A percentile compares a stretch with the other conserved stretches of the same genome.
These are phyloP conservation scores for Aphis craccivora DNA, from an alignment of 1,140 invertebrate species.

Conservation along the genomic window DNA sequence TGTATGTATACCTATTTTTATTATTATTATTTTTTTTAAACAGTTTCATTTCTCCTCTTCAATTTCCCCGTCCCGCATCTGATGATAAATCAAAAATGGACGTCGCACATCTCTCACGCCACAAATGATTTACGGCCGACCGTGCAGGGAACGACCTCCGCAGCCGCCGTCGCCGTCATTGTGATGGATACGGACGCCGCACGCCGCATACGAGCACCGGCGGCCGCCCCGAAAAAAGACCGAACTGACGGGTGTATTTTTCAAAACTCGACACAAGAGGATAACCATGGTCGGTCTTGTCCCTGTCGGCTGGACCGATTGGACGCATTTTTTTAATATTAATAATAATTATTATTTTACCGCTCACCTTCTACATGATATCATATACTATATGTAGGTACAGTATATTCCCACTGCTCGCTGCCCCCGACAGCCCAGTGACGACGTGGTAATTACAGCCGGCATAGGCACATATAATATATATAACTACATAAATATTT, in stretches of 20 bases:
- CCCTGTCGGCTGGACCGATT: neutral
- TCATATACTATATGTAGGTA: neutral
- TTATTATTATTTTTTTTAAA: slow-evolving; percentile 10
- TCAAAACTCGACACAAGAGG: neutral
- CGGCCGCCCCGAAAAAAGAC: slow-evolving; percentile 30
- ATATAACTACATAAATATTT: neutral
- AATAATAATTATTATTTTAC: slow-evolving; percentile 16
- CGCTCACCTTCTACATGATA: neutral
- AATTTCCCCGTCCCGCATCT: slow-evolving; percentile 33
- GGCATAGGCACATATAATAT: neutral
- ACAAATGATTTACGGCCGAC: slow-evolving; percentile 45
- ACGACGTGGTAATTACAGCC: slow-evolving; percentile 22
- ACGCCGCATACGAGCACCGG: neutral
- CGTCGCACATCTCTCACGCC: slow-evolving; percentile 46
- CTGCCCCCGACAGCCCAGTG: neutral
- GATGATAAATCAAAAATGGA: slow-evolving; percentile 54
- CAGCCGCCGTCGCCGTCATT: slow-evolving; percentile 29
- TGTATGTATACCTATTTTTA: slow-evolving; percentile 20
- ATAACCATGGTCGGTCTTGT: neutral
- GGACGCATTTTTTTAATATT: slow-evolving; percentile 16
- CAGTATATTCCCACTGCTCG: neutral
- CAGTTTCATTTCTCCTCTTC: slow-evolving; percentile 46
- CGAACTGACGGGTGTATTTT: neutral
- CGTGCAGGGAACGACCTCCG: slow-evolving; percentile 38
- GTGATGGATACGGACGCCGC: slow-evolving; percentile 38